Base-by-base conservation (phyloP, 2,797 vertebrate genomes). In the Odontamblyopus rebecca region DNA sequence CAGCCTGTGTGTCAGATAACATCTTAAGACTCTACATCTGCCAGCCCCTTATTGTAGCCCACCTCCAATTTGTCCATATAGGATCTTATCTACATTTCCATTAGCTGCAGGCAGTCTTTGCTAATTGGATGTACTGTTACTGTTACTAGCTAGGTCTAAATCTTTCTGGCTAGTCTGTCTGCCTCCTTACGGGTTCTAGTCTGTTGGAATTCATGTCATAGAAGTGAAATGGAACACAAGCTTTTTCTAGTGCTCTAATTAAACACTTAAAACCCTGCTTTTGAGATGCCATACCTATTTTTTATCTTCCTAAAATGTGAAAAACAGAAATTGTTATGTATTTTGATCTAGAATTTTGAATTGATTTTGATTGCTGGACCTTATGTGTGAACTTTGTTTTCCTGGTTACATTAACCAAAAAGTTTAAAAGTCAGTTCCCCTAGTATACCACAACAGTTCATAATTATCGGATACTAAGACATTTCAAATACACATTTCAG, bases 61-160 rank as follows among this genome's bases (percentile, higher is more conserved):
- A 81, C 74, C 83, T 85, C 74, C 76, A 89, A 86, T 89, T 90
- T 83, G 85, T 87, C 82, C 81, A 70, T 51, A 72, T 51, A 70
- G 72, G 79, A 80, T 85, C 81, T 86, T 90, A 92, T 91, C 90
- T 90, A 80, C 81, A 87, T 87, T 88, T 89, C 86, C 78, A 88
- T 91, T 90, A 86, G 86, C 86, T 81, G 27, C 59, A 0, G 85
- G 83, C 79, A 75, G 70, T 66, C 76, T 86, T 78, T 81, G 68
- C 82, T 90, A 90, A 91, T 90, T 91, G 80, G 79, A 89, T 79
- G 68, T 60, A 75, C 71, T 0, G 44, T 57, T 67, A 19, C 67
- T 70, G 73, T 57, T 67, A 19, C 67, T 70, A 72, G 23, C 73
- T 19, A 5, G 57, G 67, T 75, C 61, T 41, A 15, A 63, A 65